phyloP scores from a whole-genome alignment of 2,797 vertebrate species.

The Hoplostethus atlanticus region DNA sequence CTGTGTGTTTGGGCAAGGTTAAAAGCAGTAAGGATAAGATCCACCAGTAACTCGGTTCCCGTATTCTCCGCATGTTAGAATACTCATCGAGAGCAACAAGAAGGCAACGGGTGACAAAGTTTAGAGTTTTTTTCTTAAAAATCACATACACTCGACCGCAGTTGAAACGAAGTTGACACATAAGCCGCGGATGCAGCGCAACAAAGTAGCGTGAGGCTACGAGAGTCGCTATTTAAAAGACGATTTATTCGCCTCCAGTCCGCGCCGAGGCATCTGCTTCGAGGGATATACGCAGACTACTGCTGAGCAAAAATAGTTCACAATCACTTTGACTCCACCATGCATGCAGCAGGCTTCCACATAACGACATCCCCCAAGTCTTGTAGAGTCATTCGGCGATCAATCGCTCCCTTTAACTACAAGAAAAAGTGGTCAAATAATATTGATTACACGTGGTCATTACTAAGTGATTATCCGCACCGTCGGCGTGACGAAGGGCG shows the following conservation, averaged over 20 bases:
- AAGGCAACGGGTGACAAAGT: slow-evolving; percentile 83
- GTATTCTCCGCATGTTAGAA: slow-evolving; percentile 97
- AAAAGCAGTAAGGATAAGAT: slow-evolving; percentile 94
- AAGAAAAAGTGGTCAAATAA: slow-evolving; percentile 66
- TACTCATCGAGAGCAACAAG: slow-evolving; percentile 91
- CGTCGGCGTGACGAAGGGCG: slow-evolving; percentile 69
- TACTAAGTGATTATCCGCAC: slow-evolving; percentile 78
- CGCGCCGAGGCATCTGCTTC: slow-evolving; percentile 59
- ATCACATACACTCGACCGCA: slow-evolving; percentile 52
- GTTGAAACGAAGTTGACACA: slow-evolving; percentile 69
- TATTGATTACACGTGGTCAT: slow-evolving; percentile 70
- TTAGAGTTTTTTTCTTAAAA: slow-evolving; percentile 62
- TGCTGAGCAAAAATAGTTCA: slow-evolving; percentile 59
- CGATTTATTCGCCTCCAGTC: slow-evolving; percentile 62
- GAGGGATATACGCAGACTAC: slow-evolving; percentile 55
- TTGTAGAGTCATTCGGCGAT: slow-evolving; percentile 70
- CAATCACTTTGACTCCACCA: slow-evolving; percentile 66
- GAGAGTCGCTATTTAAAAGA: slow-evolving; percentile 49
- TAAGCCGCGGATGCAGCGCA: slow-evolving; percentile 71
- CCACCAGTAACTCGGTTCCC: slow-evolving; percentile 94
- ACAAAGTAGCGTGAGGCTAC: slow-evolving; percentile 64
- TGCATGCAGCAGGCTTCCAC: slow-evolving; percentile 74
- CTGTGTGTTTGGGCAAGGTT: slow-evolving; percentile 91
- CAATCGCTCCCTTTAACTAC: slow-evolving; percentile 76
- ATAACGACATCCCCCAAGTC: slow-evolving; percentile 82